Conservation (phyloP, 2,113 vertebrate species). For the Chlamydotis undulata region DNA sequence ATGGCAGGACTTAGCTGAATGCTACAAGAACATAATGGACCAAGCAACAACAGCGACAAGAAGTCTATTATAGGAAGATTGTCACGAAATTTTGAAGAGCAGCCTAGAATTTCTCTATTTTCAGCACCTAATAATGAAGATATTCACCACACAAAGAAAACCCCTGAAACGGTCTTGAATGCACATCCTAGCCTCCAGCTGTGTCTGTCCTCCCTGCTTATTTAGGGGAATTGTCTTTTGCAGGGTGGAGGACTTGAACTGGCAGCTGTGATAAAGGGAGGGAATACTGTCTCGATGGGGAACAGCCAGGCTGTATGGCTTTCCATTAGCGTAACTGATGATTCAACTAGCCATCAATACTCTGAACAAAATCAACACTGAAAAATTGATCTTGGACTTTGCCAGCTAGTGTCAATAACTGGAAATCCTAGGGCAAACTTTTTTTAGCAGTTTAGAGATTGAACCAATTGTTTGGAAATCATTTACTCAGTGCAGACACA, state of each 20-base stretch:
- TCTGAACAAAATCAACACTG: neutral
- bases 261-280: neutral
- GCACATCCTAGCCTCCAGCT: neutral
- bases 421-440: slow-evolving; percentile 11
- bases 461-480: neutral
- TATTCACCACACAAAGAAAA: neutral
- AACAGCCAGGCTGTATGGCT: neutral
- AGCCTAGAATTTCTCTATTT: neutral
- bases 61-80: neutral
- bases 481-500: neutral
- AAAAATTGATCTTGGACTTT: slow-evolving; percentile 14
- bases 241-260: neutral
- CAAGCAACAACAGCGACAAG: neutral
- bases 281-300: neutral
- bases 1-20: neutral
- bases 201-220: neutral
- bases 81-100: neutral
- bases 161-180: neutral
- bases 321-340: neutral
- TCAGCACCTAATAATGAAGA: neutral
- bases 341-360: neutral
- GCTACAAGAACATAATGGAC: neutral
- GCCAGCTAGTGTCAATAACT: neutral
- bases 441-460: neutral
- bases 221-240: slow-evolving; percentile 13